Percentiles rank a stretch among this genome's conserved stretches.
Conservation (phyloP, 1,140 invertebrate species). For the Oryctes rhinoceros region DNA sequence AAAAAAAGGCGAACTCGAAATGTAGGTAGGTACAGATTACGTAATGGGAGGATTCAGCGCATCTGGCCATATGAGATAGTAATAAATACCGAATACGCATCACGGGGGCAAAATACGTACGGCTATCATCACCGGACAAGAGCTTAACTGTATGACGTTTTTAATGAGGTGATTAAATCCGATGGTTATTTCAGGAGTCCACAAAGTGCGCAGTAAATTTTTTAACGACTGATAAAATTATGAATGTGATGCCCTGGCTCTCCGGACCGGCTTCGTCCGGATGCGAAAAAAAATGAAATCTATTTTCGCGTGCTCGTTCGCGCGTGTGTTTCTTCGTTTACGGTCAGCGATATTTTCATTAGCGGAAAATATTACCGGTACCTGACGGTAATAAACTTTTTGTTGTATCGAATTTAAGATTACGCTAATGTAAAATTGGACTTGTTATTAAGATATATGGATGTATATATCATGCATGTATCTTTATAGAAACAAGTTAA, state of each 20-base stretch:
- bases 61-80: slow-evolving; percentile 29
- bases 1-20: neutral
- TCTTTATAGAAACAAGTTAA: too few species aligned
- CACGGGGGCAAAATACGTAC: slow-evolving; percentile 7
- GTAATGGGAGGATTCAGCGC: slow-evolving; percentile 27
- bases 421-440: too few species aligned
- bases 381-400: neutral
- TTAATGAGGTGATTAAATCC: slow-evolving; percentile 32
- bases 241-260: slow-evolving; percentile 3
- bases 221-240: slow-evolving; percentile 38
- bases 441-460: too few species aligned
- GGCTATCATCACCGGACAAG: slow-evolving; percentile 30
- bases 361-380: neutral
- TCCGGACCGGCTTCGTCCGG: slow-evolving; percentile 1
- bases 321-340: neutral
- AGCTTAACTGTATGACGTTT: slow-evolving; percentile 37
- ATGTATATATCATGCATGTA: too few species aligned
- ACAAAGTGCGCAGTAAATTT: slow-evolving; percentile 36
- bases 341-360: slow-evolving; percentile 20
- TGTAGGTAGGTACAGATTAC: slow-evolving; percentile 19
- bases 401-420: too few species aligned
- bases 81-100: slow-evolving; percentile 32
- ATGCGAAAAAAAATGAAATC: neutral
- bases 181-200: slow-evolving; percentile 34
- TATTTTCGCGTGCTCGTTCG: neutral